Percentiles rank a stretch among this genome's conserved stretches.
Evolutionary conservation across 2,888 invertebrate species (phyloP).

Genomic region (Meteorus cinctellus): DNA sequence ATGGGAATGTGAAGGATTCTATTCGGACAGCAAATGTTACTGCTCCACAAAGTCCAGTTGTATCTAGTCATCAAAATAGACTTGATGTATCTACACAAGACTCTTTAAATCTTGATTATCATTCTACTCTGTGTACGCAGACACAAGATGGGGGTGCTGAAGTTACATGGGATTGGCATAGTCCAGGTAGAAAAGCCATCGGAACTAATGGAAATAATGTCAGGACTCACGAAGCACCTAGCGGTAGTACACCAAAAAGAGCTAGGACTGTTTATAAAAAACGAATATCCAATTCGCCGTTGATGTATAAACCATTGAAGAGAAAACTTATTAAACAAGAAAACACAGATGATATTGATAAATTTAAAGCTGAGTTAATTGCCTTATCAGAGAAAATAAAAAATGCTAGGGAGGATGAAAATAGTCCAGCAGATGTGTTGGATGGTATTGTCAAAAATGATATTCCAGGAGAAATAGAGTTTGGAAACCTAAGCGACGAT

Average conservation of each 20-base stretch:
- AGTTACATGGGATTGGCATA: constrained; percentile 75
- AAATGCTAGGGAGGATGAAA: constrained; percentile 37
- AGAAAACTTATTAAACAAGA: constrained; percentile 57
- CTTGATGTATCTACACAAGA: constrained; percentile 19
- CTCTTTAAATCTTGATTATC: constrained; percentile 10
- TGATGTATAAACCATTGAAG: constrained; percentile 59
- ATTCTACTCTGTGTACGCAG: constrained; percentile 57
- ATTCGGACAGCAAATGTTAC: no score
- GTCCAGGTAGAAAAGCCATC: constrained; percentile 58
- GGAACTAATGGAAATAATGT: constrained; percentile 28
- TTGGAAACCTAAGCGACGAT: constrained; percentile 42
- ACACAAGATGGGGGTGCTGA: constrained; percentile 73
- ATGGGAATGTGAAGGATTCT: no score
- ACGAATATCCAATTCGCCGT: constrained; percentile 61
- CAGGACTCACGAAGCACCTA: constrained; percentile 19
- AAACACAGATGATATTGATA: constrained; percentile 58
- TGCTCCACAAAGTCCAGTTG: background rate
- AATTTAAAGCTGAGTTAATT: constrained; percentile 58
- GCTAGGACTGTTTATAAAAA: constrained; percentile 56
- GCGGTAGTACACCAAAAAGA: constrained; percentile 59
- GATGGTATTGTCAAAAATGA: constrained; percentile 4
- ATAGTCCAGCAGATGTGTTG: background rate
- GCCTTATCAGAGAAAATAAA: constrained; percentile 59
- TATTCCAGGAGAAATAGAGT: constrained; percentile 40
- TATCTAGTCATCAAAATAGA: background rate